phyloP scores from a whole-genome alignment of 2,113 vertebrate genomes.

The Perccottus glenii region DNA sequence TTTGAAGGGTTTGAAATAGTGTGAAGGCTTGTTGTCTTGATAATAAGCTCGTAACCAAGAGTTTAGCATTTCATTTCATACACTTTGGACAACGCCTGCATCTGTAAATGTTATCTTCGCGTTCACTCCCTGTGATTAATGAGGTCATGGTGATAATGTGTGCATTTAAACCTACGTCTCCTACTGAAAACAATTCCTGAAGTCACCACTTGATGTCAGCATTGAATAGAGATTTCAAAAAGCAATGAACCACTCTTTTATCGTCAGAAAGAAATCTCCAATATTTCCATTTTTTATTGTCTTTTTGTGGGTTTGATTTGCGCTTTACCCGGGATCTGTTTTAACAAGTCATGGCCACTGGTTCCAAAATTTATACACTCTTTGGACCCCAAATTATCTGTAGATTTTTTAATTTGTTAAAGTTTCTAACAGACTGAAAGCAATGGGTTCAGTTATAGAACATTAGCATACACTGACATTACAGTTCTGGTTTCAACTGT shows the following conservation, averaged over 20 bases:
- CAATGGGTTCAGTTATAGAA: not conserved
- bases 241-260: not conserved
- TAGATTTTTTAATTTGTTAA: too few species aligned
- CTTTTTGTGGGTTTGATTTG: slow-evolving; percentile 25
- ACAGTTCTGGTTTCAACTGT: slow-evolving; percentile 8
- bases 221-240: slow-evolving; percentile 10
- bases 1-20: too few species aligned
- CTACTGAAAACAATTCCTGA: not conserved
- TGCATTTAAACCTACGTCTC: too few species aligned
- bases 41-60: too few species aligned
- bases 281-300: slow-evolving; percentile 35
- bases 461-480: slow-evolving; percentile 52
- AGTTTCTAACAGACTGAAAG: not conserved
- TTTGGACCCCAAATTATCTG: slow-evolving; percentile 21
- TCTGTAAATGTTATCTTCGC: too few species aligned
- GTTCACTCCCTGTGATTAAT: too few species aligned
- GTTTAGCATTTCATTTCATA: too few species aligned
- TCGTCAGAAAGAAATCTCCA: slow-evolving; percentile 1
- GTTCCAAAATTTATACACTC: slow-evolving; percentile 23
- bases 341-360: slow-evolving; percentile 17
- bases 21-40: too few species aligned
- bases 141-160: too few species aligned
- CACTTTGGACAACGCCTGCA: too few species aligned
- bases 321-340: slow-evolving; percentile 10
- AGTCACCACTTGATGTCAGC: slow-evolving; percentile 40